Conservation (phyloP, 2,797 vertebrate species). For the Acrossocheilus wenchowensis region DNA sequence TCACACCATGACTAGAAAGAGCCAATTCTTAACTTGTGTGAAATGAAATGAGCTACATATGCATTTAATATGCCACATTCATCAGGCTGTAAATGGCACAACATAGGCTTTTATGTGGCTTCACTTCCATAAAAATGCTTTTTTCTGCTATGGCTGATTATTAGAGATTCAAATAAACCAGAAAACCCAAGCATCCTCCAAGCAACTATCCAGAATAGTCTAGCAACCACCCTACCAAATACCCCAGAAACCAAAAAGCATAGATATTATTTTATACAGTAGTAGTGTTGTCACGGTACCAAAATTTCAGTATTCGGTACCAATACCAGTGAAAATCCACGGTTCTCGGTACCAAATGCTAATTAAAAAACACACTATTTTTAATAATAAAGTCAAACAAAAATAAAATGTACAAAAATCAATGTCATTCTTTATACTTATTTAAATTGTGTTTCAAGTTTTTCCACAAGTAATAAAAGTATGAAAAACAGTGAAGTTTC, state of each 20-base stretch:
- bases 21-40: neutral
- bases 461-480: too few relatives aligned
- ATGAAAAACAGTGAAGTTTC: too few relatives aligned
- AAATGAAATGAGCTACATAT: conserved; percentile 28
- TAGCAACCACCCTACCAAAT: neutral
- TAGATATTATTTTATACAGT: neutral
- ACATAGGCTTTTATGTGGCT: neutral
- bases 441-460: too few relatives aligned
- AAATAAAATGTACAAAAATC: too few relatives aligned
- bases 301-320: too few relatives aligned
- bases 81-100: conserved; percentile 8
- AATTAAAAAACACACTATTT: too few relatives aligned
- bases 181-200: neutral
- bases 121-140: neutral
- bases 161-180: neutral
- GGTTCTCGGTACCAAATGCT: too few relatives aligned
- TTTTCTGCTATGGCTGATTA: neutral
- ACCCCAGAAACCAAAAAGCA: neutral
- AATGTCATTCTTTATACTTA: too few relatives aligned
- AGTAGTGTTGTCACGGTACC: too few relatives aligned
- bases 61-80: conserved; percentile 34
- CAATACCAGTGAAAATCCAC: too few relatives aligned
- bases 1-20: conserved; percentile 4
- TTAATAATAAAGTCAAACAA: too few relatives aligned
- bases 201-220: neutral